Evolutionary conservation across 2,888 invertebrate species (phyloP).

Genomic region (Drosophila formosana): DNA sequence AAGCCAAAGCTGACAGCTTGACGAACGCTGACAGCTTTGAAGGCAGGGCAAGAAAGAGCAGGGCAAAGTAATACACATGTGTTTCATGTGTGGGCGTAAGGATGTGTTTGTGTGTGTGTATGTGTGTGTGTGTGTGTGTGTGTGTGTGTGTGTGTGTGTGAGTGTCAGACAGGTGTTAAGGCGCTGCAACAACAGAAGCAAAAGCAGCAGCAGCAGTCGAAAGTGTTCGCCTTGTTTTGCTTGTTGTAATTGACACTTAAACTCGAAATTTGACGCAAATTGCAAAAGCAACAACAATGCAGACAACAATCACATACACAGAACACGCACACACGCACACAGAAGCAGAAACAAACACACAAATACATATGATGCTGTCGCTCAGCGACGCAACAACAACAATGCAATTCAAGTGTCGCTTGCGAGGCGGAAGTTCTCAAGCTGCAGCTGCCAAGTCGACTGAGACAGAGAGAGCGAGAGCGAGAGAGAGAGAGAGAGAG

Average conservation of each 20-base stretch:
- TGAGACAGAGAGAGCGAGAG: conserved; percentile 14
- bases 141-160: conserved; percentile 30
- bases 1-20: conserved; percentile 69
- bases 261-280: conserved; percentile 80
- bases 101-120: conserved; percentile 24
- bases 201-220: conserved; percentile 30
- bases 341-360: not conserved
- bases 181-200: conserved; percentile 29
- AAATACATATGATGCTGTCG: conserved; percentile 14
- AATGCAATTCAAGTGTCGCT: conserved; percentile 64
- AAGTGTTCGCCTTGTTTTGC: conserved; percentile 51
- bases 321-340: not conserved
- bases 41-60: not conserved
- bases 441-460: conserved; percentile 37
- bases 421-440: conserved; percentile 58
- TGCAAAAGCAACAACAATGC: conserved; percentile 56
- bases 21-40: conserved; percentile 50
- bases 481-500: conserved; percentile 16
- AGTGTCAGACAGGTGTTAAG: conserved; percentile 56
- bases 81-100: conserved; percentile 30
- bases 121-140: conserved; percentile 30
- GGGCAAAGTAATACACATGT: conserved; percentile 15
- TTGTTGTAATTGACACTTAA: conserved; percentile 78
- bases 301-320: conserved; percentile 28
- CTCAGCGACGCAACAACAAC: conserved; percentile 38